Base-by-base conservation (phyloP, 2,888 invertebrate species). In the Heliconius charithonia region DNA sequence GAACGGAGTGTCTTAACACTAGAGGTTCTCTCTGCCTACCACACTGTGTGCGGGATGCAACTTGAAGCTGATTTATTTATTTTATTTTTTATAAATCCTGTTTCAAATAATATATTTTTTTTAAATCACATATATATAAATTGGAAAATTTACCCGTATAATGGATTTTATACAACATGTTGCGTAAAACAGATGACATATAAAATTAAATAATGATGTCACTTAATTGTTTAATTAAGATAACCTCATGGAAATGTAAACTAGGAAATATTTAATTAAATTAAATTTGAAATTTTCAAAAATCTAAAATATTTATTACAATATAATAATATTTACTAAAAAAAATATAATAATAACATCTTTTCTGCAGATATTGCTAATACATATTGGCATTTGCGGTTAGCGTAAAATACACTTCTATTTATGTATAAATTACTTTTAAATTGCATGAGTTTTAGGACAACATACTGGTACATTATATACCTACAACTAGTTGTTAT, bases 221-320 rank as follows among this genome's bases (percentile, higher is more conserved):
- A 32, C 10, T 22, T 32, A 66, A 66, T 66, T n/a, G 32, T 67
- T 67, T n/a, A 6, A 67, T 67, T 67, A 67, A 67, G 67, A 67
- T 67, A 67, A 67, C 13, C 19, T 37, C 4, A n/a, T n/a, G 29
- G 29, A 29, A 29, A 12, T 66, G 10, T 29, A 67, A 67, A 41
- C n/a, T n/a, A 41, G 32, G 66, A 67, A 67, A 67, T 27, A 19
- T 63, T 9, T 25, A 27, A 4, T 2, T 7, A 2, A 3, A 62
- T 4, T 13, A 25, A 16, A 4, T 63, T 63, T 27, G 63, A 27
- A 63, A 27, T 16, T 16, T 27, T 63, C 2, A 27, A 27, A 4
- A 27, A 4, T 2, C 25, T 0, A 25, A 62, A 62, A 27, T 62
- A 27, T 12, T 25, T 13, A 62, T 22, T n/a, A 3, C 7, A n/a